phyloP scores from a whole-genome alignment of 1,140 invertebrate species.

The Dolichoris vasculosae region DNA sequence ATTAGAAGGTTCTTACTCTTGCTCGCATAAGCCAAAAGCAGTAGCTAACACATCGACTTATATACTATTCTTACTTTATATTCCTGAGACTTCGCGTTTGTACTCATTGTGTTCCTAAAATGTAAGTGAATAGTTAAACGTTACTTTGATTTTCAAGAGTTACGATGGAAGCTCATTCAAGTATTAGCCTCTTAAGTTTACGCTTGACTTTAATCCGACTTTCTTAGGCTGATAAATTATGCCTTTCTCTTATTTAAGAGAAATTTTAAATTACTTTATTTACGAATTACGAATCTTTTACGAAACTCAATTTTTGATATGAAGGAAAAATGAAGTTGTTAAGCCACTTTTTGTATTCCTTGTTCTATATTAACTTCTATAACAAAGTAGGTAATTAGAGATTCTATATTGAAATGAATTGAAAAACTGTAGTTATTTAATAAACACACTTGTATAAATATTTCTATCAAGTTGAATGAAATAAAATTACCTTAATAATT shows the following conservation, averaged over 20 bases:
- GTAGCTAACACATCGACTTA: slow-evolving; percentile 33
- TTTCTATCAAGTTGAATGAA: no score
- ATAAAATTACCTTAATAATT: no score
- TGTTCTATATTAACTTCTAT: no score
- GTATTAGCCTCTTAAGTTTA: neutral
- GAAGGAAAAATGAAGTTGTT: neutral
- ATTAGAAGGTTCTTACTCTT: slow-evolving; percentile 56
- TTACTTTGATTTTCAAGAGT: slow-evolving; percentile 34
- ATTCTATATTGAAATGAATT: no score
- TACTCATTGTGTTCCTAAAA: slow-evolving; percentile 37
- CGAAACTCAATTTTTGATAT: slow-evolving; percentile 18
- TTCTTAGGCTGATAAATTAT: neutral
- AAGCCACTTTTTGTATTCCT: no score
- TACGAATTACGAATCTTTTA: no score
- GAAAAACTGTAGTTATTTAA: no score
- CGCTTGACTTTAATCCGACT: slow-evolving; percentile 2
- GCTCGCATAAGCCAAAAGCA: neutral
- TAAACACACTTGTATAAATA: no score
- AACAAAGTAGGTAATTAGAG: no score
- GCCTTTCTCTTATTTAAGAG: slow-evolving; percentile 15
- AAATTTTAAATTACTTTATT: slow-evolving; percentile 29
- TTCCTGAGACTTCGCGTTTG: slow-evolving; percentile 43
- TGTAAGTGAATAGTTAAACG: slow-evolving; percentile 20
- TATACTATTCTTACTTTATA: slow-evolving; percentile 57
- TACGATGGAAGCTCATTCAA: neutral